Evolutionary conservation across 2,797 vertebrate species (phyloP), one percentile per base, ranked within the genome.

Genomic region (Cyclopterus lumpus): DNA sequence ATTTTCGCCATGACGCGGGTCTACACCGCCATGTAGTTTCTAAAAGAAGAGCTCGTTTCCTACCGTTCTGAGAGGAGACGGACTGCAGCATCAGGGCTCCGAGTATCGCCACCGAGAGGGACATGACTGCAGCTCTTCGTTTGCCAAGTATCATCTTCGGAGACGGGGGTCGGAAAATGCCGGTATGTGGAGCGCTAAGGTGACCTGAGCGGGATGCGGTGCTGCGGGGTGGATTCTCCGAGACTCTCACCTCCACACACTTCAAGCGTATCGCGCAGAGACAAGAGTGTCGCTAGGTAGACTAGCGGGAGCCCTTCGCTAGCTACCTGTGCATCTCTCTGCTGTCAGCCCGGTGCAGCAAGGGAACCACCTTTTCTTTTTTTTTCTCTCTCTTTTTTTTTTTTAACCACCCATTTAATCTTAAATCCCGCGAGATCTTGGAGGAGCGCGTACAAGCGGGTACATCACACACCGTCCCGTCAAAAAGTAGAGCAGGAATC

Each of bases 41-140:
- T 48, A 1, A 3, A 4, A 70, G 26, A 28, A 58, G 32, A 67
- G 44, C 58, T 53, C 0, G 6, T 87, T 60, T 53, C 80, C 93
- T 94, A 96, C 95, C 95, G 91, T 88, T 93, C 80, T 95, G 91
- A 20, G 94, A 91, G 9, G 90, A 94, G 42, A 92, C 94, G 42
- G 87, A 86, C 88, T 90, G 93, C 89, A 95, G 90, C 92, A 94
- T 82, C 86, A 94, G 58, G 22, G 89, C 91, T 71, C 91, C 94
- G 3, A 93, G 4, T 61, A 95, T 83, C 83, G 83, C 82, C 91
- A 83, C 63, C 70, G 89, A 83, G 76, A 91, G 71, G 82, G 91
- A 92, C 95, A 95, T 93, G 83, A 90, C 92, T 81, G 90, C 86
- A 44, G 84, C 84, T 88, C 89, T 84, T 67, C 89, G 86, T 46